Conservation (phyloP, 2,888 invertebrate species). For the Megalurothrips usitatus region DNA sequence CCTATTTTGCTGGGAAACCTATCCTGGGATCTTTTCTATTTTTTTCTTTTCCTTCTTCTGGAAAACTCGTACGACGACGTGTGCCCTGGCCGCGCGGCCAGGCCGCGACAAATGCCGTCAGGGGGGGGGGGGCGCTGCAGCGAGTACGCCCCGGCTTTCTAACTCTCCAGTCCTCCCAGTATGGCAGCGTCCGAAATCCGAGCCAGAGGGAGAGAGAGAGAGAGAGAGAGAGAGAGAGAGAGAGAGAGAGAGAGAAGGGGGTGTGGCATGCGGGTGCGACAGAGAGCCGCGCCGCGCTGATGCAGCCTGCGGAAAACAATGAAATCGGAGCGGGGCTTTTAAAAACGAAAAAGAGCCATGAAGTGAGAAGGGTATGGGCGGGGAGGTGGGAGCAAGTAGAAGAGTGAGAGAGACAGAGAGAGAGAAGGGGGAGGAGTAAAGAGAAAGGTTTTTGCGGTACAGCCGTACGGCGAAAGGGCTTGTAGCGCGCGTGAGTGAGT, state of each 20-base stretch:
- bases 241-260: constrained; percentile 28
- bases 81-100: too few relatives aligned
- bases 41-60: too few relatives aligned
- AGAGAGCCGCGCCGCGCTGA: neutral
- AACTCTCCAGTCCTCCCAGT: neutral
- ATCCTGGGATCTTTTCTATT: too few relatives aligned
- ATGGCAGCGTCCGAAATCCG: neutral
- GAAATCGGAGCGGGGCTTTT: constrained; percentile 7
- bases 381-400: neutral
- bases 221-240: constrained; percentile 30
- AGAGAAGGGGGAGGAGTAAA: constrained; percentile 30
- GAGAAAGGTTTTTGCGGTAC: neutral
- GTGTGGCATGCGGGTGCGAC: constrained; percentile 27
- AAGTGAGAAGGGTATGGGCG: constrained; percentile 10
- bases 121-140: too few relatives aligned
- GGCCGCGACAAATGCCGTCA: too few relatives aligned
- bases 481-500: constrained; percentile 4
- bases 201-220: constrained; percentile 30
- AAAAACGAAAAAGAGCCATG: constrained; percentile 24
- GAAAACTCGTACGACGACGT: too few relatives aligned
- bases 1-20: too few relatives aligned
- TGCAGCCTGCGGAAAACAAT: constrained; percentile 8
- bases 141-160: too few relatives aligned
- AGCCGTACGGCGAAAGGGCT: too few relatives aligned
- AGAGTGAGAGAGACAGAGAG: constrained; percentile 29